Evolutionary conservation across 2,113 vertebrate genomes (phyloP).

Genomic region (Lanius collurio): DNA sequence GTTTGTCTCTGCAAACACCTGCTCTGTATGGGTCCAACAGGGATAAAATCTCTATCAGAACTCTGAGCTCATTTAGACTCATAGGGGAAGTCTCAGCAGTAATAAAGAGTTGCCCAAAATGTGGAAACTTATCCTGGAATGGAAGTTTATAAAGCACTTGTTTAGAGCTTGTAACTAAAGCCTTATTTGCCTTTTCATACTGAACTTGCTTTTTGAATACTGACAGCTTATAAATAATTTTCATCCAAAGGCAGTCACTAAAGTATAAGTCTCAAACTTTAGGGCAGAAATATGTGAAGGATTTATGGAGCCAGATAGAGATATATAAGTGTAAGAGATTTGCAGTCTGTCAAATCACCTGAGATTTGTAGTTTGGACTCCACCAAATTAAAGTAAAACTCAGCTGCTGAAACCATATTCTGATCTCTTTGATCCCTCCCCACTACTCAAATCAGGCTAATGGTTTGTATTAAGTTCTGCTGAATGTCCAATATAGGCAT

Average conservation of each 20-base stretch:
- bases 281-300: neutral
- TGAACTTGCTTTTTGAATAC: neutral
- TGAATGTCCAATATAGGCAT: neutral
- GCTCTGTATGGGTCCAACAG: neutral
- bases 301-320: constrained; percentile 10
- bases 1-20: constrained; percentile 21
- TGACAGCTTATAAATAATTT: neutral
- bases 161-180: neutral
- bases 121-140: neutral
- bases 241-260: neutral
- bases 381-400: neutral
- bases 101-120: neutral
- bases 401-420: neutral
- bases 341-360: neutral
- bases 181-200: neutral
- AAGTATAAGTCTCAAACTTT: neutral
- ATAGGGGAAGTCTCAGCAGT: neutral
- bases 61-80: neutral
- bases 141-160: neutral
- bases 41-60: neutral
- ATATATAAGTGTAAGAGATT: neutral
- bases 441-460: neutral
- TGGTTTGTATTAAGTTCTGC: constrained; percentile 19
- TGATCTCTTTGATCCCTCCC: neutral
- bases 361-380: neutral